A percentile compares a stretch with the other conserved stretches of the same genome.
Evolutionary conservation across 2,113 vertebrate genomes (phyloP).

Genomic region (Hemichromis elongatus): DNA sequence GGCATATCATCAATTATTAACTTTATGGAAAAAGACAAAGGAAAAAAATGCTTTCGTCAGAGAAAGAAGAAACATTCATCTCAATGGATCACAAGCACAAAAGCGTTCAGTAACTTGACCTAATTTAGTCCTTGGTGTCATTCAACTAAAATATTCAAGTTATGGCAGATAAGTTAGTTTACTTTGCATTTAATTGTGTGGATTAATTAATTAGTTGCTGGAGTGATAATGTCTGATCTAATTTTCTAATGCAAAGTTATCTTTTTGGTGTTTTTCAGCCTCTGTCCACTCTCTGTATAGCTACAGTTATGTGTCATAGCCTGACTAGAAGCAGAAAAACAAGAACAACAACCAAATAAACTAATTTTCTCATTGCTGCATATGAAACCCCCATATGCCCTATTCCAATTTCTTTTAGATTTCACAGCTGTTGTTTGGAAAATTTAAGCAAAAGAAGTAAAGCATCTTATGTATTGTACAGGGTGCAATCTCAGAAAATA

Average conservation of each 20-base stretch:
- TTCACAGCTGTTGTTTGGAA: not conserved
- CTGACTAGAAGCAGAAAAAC: not conserved
- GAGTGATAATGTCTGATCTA: not conserved
- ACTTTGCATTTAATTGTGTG: not conserved
- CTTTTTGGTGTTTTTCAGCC: not conserved
- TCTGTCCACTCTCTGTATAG: not conserved
- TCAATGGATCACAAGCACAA: constrained; percentile 14
- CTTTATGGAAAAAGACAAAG: constrained; percentile 48
- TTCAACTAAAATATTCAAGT: constrained; percentile 13
- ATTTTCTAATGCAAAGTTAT: not conserved
- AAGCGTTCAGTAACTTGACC: constrained; percentile 28
- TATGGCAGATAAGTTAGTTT: not conserved
- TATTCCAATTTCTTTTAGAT: not conserved
- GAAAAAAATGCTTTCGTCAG: constrained; percentile 30
- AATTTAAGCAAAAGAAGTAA: not conserved
- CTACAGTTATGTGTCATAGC: not conserved
- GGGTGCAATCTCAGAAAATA: not conserved
- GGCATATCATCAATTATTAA: constrained; percentile 67
- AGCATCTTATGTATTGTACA: not conserved
- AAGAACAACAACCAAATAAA: not conserved
- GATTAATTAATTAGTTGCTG: not conserved
- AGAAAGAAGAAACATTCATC: constrained; percentile 40
- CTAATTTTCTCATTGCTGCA: not conserved
- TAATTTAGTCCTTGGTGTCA: constrained; percentile 33
- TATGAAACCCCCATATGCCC: not conserved